Percentiles rank a stretch among this genome's conserved stretches.
Evolutionary conservation across 2,797 vertebrate species (phyloP).

Genomic region (Muraenolepis orangiensis): DNA sequence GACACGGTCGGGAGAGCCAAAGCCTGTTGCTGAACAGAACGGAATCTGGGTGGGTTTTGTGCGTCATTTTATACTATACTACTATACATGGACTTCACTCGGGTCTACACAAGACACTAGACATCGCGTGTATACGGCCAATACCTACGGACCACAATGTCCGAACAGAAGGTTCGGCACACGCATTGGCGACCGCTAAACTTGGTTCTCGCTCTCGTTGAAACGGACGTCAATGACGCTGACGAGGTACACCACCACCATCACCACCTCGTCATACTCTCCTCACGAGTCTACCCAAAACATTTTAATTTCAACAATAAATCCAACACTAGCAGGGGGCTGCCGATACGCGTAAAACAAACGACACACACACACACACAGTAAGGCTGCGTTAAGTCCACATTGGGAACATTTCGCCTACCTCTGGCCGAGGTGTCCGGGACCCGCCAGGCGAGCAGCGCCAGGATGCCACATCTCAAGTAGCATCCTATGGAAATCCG

Average conservation of each 20-base stretch:
- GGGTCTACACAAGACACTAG: neutral
- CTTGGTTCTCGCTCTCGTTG: neutral
- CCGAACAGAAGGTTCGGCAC: too few relatives aligned
- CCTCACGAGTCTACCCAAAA: too few relatives aligned
- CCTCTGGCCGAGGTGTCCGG: slow-evolving; percentile 59
- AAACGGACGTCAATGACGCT: too few relatives aligned
- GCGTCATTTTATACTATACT: neutral
- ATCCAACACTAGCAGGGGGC: too few relatives aligned
- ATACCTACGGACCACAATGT: neutral
- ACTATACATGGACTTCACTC: neutral
- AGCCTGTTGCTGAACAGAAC: neutral
- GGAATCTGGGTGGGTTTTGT: neutral
- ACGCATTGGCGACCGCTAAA: too few relatives aligned
- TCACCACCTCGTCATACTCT: too few relatives aligned
- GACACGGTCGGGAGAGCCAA: neutral
- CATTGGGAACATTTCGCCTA: slow-evolving; percentile 37
- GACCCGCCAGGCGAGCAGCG: slow-evolving; percentile 53
- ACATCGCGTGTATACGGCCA: too few relatives aligned
- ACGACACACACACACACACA: too few relatives aligned
- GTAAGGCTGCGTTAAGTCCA: too few relatives aligned
- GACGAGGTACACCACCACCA: too few relatives aligned
- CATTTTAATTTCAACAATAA: too few relatives aligned
- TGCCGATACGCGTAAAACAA: too few relatives aligned
- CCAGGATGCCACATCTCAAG: slow-evolving; percentile 60
- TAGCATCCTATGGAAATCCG: slow-evolving; percentile 63